Base-by-base conservation (phyloP, 2,113 vertebrate genomes). In the Pachyramphus minor region DNA sequence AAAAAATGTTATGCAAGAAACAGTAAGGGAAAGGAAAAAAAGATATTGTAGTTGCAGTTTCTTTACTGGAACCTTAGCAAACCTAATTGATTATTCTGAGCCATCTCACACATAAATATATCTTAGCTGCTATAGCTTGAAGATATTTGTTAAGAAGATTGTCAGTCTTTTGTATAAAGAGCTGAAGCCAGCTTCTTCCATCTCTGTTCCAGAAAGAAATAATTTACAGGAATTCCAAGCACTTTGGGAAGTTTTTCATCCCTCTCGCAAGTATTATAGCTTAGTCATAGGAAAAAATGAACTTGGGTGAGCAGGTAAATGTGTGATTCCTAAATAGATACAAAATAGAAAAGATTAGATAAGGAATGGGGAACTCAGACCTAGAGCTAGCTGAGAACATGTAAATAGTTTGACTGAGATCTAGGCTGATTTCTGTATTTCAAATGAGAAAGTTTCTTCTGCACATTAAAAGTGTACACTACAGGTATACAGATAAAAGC, bases 1-100 rank as follows among this genome's bases (percentile, higher is more conserved):
- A 88, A 82, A 87, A 52, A 67, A 77, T 77, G n/a, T 89, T 95
- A 95, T 93, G 59, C 68, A 91, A 84, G 72, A 82, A 95, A 52
- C 66, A 77, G 91, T 42, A 60, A 96, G n/a, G 69, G 56, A 93
- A 94, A 35, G 82, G 11, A 2, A 8, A 19, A 45, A 76, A 80
- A 50, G 23, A 83, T 12, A 92, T 37, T 92, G 52, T 52, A 97
- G 68, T 78, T 97, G 39, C 72, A 72, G 69, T 63, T 90, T 94
- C 87, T 91, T 88, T 72, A 90, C 77, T 92, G 91, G 86, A 97
- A 97, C 87, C 35, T 95, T 92, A 77, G 67, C 69, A 96, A 96
- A 72, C 88, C 25, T 20, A 97, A 98, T 97, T 84, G 95, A 95
- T 97, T 97, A 85, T 68, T 95, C 78, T 91, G 94, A 96, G 86